Evolutionary conservation across 2,113 vertebrate species (phyloP), one percentile per base, ranked within the genome.

Genomic region (Tupaia chinensis): DNA sequence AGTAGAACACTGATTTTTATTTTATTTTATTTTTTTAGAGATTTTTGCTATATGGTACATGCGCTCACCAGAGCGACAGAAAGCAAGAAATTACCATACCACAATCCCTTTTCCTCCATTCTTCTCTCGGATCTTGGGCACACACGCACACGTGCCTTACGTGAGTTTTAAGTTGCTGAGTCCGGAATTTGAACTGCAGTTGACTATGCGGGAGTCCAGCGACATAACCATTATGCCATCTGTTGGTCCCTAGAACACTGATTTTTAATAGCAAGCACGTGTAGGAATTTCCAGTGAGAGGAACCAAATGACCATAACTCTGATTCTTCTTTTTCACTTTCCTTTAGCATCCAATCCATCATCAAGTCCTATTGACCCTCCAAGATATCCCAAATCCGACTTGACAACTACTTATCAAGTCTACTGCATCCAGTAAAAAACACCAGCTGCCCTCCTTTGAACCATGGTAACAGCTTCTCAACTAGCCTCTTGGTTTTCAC

Each of bases 301-400:
- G 74, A 91, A 10, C 25, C 20, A 63, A 94, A 68, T 85, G 68
- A 83, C 63, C 32, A 69, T 79, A 86, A 32, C 56, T 87, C 72
- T 56, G 54, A 68, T 85, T 83, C 7, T 95, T 85, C 7, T 63
- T 91, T 87, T 79, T 34, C 56, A 85, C 72, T 90, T 72, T 14
- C 32, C 14, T 85, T 20, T 3, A 86, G 54, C 12, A 29, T 92
- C 20, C 2, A 29, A n/a, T 73, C 23, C n/a, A 84, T 87, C 58
- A 58, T 61, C 53, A 69, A 76, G 29, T 69, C 29, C 54, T 56
- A 20, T 66, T 60, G 83, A 73, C 53, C 23, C 9, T 86, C 80
- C 10, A 81, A 69, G n/a, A n/a, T 89, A 66, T 27, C 58, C 14
- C 82, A 80, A 53, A 25, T 54, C 65, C 77, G 65, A 79, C 22